Base-by-base conservation (phyloP, 2,888 invertebrate species). In the Archips crataeganus region DNA sequence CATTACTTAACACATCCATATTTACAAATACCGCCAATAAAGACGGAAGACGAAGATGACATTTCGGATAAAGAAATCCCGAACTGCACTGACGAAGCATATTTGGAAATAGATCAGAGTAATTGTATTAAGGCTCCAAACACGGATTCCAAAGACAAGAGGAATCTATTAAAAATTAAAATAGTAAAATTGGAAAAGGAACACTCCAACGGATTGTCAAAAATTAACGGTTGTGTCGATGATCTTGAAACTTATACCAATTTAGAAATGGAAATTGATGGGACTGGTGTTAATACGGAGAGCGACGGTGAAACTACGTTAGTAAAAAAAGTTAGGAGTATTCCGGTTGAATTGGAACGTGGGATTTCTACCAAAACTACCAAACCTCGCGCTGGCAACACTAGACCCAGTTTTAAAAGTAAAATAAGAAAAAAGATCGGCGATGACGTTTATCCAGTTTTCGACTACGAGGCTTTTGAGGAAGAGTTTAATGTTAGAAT, bases 401-500 rank as follows among this genome's bases (percentile, higher is more conserved):
- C 36, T n/a, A 39, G 6, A 39, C 1, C 6, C 39, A 39, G 60
- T 54, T 13, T n/a, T 42, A 9, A n/a, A 42, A 39, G n/a, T 2
- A 39, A 39, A 5, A 54, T 9, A 23, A 39, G 42, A 10, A 62
- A 10, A 62, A 42, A 23, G 23, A 62, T 62, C 11, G 61, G 42
- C 42, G 61, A 61, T 39, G 61, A 62, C 15, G 34, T 15, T 15
- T 62, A 62, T 36, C 61, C 61, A 2, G 3, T 9, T 10, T 62
- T 42, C 9, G 13, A 62, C 10, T 62, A 42, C 10, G 61, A n/a
- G 15, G 39, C 39, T n/a, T 62, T 62, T 11, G 61, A 62, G 42
- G 42, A 62, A 13, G 10, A 62, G 15, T 62, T n/a, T 62, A 42
- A 62, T 15, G 42, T 62, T n/a, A 42, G 23, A n/a, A 62, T 42